phyloP scores from a whole-genome alignment of 2,113 vertebrate genomes.

The Hiodon tergisus region DNA sequence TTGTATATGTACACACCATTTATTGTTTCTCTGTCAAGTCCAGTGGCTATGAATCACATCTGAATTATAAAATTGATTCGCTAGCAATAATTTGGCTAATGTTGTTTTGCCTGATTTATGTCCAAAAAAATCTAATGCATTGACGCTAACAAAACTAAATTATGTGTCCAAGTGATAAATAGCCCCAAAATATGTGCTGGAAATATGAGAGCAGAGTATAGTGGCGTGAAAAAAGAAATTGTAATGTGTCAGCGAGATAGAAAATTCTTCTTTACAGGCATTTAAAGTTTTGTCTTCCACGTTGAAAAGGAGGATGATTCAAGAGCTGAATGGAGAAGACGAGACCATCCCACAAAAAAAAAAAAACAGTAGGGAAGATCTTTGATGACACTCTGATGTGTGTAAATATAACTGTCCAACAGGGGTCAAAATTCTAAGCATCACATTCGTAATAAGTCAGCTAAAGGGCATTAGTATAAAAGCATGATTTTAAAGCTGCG shows the following conservation, averaged over 20 bases:
- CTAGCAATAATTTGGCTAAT: background rate
- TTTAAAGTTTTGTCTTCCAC: background rate
- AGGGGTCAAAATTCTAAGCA: too few relatives aligned
- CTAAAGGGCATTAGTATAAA: too few relatives aligned
- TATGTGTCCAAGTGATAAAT: constrained; percentile 7
- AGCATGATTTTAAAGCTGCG: too few relatives aligned
- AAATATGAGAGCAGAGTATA: background rate
- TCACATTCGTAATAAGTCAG: too few relatives aligned
- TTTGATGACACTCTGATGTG: too few relatives aligned
- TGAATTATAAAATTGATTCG: constrained; percentile 1
- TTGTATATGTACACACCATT: background rate
- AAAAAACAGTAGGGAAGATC: too few relatives aligned
- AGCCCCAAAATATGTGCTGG: background rate
- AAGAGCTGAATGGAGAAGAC: too few relatives aligned
- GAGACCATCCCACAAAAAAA: too few relatives aligned
- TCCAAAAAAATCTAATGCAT: background rate
- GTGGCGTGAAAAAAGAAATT: background rate
- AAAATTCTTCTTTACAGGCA: too few relatives aligned
- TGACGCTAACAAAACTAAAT: background rate
- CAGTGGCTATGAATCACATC: background rate
- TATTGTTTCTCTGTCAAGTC: background rate
- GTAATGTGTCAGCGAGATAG: too few relatives aligned
- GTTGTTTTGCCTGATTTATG: background rate
- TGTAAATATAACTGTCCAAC: too few relatives aligned
- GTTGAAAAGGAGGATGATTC: too few relatives aligned